Evolutionary conservation across 2,888 invertebrate genomes (phyloP).

Genomic region (Dascillus cervinus): DNA sequence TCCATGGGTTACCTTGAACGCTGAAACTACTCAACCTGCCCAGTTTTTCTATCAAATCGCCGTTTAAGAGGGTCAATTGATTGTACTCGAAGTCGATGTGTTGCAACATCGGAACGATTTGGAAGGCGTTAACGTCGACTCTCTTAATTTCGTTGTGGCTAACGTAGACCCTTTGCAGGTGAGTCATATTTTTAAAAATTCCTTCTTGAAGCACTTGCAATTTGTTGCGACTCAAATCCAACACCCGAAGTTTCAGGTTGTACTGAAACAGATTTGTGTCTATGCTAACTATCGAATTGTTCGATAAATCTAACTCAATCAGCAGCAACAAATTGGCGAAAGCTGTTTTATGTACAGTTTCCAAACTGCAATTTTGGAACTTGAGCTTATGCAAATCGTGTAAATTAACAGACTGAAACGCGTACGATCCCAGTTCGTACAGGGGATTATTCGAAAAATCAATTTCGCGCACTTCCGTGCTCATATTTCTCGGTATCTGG

Average conservation of each 20-base stretch:
- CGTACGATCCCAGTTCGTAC: constrained; percentile 55
- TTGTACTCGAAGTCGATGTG: constrained; percentile 67
- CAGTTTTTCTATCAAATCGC: constrained; percentile 57
- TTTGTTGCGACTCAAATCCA: constrained; percentile 68
- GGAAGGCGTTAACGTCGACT: constrained; percentile 65
- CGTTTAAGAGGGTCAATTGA: constrained; percentile 56
- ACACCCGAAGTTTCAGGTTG: constrained; percentile 60
- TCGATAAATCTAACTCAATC: constrained; percentile 75
- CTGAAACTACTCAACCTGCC: constrained; percentile 64
- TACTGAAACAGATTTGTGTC: constrained; percentile 64
- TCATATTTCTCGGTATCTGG: constrained; percentile 64
- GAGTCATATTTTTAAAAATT: constrained; percentile 48
- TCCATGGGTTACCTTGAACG: constrained; percentile 77
- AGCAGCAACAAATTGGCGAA: constrained; percentile 69
- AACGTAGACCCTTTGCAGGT: constrained; percentile 68
- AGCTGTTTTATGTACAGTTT: constrained; percentile 64
- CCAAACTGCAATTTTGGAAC: constrained; percentile 65
- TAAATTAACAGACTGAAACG: constrained; percentile 61
- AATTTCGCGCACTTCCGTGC: constrained; percentile 62
- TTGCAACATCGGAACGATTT: constrained; percentile 55
- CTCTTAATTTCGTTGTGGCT: constrained; percentile 65
- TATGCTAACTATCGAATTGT: constrained; percentile 59
- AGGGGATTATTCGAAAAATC: constrained; percentile 67
- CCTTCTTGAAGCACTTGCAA: constrained; percentile 58
- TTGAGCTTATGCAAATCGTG: constrained; percentile 76